These are phyloP conservation scores for Drosophila differens DNA, from an alignment of 2,888 invertebrate genomes.

Conservation along the genomic window DNA sequence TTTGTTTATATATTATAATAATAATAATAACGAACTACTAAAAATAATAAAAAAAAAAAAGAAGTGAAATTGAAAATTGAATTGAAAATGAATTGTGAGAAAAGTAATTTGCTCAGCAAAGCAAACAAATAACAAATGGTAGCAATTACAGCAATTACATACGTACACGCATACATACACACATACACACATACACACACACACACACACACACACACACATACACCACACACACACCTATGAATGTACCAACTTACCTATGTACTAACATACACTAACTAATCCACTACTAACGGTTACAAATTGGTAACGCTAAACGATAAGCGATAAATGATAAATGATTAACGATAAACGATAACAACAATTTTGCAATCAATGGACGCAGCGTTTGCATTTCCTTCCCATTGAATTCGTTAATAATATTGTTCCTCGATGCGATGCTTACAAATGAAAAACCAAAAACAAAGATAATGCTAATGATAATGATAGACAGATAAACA, in stretches of 20 bases:
- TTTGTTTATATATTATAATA: constrained; percentile 43
- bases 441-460: constrained; percentile 37
- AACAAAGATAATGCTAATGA: constrained; percentile 14
- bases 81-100: constrained; percentile 31
- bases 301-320: constrained; percentile 27
- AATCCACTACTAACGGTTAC: constrained; percentile 39
- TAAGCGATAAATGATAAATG: constrained; percentile 20
- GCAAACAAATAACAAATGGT: constrained; percentile 13
- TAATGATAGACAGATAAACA: not conserved
- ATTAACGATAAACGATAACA: constrained; percentile 22
- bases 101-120: constrained; percentile 33
- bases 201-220: not conserved
- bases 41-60: constrained; percentile 20
- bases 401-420: constrained; percentile 55
- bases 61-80: constrained; percentile 12
- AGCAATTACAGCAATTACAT: constrained; percentile 25
- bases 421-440: constrained; percentile 79
- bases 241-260: not conserved
- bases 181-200: not conserved
- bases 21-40: constrained; percentile 25
- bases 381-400: constrained; percentile 37
- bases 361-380: constrained; percentile 9
- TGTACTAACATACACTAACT: constrained; percentile 18
- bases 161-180: constrained; percentile 3
- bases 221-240: constrained; percentile 13